These are phyloP conservation scores for Lithophane socia DNA, from an alignment of 2,888 invertebrate genomes.

Conservation along the genomic window DNA sequence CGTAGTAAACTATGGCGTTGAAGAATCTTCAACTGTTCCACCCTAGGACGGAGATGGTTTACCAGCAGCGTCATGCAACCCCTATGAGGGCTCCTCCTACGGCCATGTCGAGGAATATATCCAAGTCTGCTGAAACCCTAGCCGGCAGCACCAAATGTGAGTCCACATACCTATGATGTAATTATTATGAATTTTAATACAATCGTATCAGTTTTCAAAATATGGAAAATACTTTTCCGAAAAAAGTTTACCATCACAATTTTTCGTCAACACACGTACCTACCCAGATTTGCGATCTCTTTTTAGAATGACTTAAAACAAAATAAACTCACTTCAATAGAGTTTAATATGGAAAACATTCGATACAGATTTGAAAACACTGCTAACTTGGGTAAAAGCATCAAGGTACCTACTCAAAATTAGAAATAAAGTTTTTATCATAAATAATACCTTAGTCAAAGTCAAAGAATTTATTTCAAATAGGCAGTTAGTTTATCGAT, in stretches of 20 bases:
- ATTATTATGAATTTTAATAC: not conserved
- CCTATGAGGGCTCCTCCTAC: conserved; percentile 86
- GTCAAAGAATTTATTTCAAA: too few relatives aligned
- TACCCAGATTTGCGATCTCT: too few relatives aligned
- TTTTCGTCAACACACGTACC: not conserved
- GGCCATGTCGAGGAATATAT: conserved; percentile 81
- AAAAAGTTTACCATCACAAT: not conserved
- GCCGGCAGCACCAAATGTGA: conserved; percentile 77
- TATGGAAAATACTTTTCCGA: not conserved
- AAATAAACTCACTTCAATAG: not conserved
- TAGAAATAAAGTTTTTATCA: too few relatives aligned
- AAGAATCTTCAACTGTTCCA: conserved; percentile 85
- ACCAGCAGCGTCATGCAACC: conserved; percentile 80
- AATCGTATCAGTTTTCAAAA: not conserved
- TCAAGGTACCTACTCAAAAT: too few relatives aligned
- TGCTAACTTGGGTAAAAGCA: too few relatives aligned
- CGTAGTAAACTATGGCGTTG: conserved; percentile 79
- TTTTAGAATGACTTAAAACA: not conserved
- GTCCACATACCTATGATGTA: not conserved
- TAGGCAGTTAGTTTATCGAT: too few relatives aligned
- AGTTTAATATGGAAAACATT: too few relatives aligned
- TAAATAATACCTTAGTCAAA: too few relatives aligned
- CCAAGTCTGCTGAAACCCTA: conserved; percentile 86
- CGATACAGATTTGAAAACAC: too few relatives aligned
- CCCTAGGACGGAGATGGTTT: conserved; percentile 81